Evolutionary conservation across 2,888 invertebrate species (phyloP).

Genomic region (Formica aserva): DNA sequence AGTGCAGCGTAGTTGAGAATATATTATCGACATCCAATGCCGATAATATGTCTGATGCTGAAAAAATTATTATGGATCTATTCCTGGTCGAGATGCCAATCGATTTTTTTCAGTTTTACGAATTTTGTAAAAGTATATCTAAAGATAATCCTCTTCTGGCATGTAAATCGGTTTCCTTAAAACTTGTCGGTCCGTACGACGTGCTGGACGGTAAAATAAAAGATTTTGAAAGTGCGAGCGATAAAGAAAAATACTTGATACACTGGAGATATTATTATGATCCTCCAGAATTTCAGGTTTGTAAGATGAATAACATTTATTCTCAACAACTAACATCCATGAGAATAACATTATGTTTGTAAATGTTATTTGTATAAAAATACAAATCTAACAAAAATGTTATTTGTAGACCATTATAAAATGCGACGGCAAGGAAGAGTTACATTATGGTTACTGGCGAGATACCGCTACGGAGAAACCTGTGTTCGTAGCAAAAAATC

Average conservation of each 20-base stretch:
- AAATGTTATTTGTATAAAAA: not conserved
- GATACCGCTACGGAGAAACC: conserved; percentile 92
- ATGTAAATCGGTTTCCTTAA: conserved; percentile 89
- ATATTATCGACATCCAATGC: not conserved
- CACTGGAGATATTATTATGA: conserved; percentile 98
- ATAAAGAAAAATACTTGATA: conserved; percentile 89
- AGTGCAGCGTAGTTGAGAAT: not conserved
- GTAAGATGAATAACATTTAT: not conserved
- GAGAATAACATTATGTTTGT: not conserved
- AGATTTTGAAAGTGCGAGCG: conserved; percentile 86
- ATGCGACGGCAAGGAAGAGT: conserved; percentile 90
- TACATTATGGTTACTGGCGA: conserved; percentile 96
- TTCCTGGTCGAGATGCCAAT: conserved; percentile 95
- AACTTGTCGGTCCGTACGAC: conserved; percentile 95
- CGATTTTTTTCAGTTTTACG: conserved; percentile 95
- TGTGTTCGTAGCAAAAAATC: conserved; percentile 92
- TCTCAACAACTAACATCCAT: not conserved
- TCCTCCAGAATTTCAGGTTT: conserved; percentile 96
- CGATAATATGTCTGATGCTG: not conserved
- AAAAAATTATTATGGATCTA: conserved; percentile 88
- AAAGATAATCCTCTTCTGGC: conserved; percentile 88
- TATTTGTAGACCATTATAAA: conserved; percentile 90
- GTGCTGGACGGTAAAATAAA: conserved; percentile 89
- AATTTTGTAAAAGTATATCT: conserved; percentile 89
- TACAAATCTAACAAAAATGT: not conserved